Conservation (phyloP, 2,888 invertebrate genomes). For the Branchipolynoe longqiensis region DNA sequence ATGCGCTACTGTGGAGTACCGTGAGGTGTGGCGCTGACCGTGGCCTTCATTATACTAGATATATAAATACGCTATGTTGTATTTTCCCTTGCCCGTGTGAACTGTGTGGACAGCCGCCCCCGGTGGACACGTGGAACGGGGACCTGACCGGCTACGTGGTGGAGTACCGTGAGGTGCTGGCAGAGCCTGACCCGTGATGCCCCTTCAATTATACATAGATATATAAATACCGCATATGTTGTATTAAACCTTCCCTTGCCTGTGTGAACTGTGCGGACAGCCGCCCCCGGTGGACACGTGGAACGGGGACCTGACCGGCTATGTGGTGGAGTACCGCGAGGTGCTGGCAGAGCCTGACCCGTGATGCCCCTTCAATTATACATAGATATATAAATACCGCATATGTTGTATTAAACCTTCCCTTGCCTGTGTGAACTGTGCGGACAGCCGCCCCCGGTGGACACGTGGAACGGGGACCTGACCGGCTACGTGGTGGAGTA, state of each 20-base stretch:
- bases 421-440: no score
- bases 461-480: constrained; percentile 95
- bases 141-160: constrained; percentile 82
- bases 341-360: constrained; percentile 57
- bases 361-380: constrained; percentile 61
- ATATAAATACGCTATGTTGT: no score
- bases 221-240: no score
- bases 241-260: no score
- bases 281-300: constrained; percentile 96
- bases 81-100: no score
- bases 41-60: background rate
- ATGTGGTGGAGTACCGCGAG: constrained; percentile 75
- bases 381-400: no score
- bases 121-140: constrained; percentile 97
- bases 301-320: constrained; percentile 88
- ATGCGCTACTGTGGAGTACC: constrained; percentile 88
- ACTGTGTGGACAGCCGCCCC: constrained; percentile 95
- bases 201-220: no score
- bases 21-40: constrained; percentile 73
- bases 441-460: constrained; percentile 94
- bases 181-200: constrained; percentile 61
- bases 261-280: no score
- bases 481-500: constrained; percentile 78
- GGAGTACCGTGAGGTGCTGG: constrained; percentile 70
- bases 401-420: no score